Conservation (phyloP, 2,797 vertebrate species). For the Pseudochirops cupreus region DNA sequence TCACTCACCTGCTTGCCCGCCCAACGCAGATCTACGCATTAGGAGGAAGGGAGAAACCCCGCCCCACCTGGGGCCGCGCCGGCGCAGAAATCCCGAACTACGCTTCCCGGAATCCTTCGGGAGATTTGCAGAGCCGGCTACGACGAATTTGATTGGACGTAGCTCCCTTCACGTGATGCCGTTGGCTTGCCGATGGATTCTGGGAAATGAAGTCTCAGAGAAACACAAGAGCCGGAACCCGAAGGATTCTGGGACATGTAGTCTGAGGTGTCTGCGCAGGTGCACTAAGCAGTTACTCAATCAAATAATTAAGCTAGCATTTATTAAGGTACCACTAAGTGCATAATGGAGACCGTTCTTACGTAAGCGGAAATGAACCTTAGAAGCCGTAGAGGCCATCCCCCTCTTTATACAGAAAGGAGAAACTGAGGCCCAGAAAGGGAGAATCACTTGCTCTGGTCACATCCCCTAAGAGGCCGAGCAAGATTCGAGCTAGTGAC, state of each 20-base stretch:
- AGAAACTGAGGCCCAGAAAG: not conserved
- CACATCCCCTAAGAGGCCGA: not conserved
- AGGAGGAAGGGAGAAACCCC: not conserved
- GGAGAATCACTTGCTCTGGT: not conserved
- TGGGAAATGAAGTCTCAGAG: not conserved
- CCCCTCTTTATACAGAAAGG: not conserved
- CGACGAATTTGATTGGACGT: not conserved
- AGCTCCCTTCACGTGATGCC: rapidly evolving
- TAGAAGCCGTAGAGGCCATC: not conserved
- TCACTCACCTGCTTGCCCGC: not conserved
- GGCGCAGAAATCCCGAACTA: not conserved
- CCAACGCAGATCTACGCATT: not conserved
- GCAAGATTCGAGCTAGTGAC: not conserved
- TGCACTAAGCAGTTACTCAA: not conserved
- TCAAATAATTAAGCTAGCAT: not conserved
- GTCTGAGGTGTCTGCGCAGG: not conserved
- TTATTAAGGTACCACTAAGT: not conserved
- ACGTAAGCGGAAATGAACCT: not conserved
- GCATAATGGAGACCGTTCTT: not conserved
- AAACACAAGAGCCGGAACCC: not conserved
- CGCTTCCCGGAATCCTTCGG: not conserved
- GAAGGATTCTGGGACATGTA: not conserved
- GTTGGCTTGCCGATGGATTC: not conserved
- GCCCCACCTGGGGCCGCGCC: not conserved
- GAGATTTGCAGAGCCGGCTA: rapidly evolving